Conservation (phyloP, 2,888 invertebrate species). For the Hirtodrosophila histrioides region DNA sequence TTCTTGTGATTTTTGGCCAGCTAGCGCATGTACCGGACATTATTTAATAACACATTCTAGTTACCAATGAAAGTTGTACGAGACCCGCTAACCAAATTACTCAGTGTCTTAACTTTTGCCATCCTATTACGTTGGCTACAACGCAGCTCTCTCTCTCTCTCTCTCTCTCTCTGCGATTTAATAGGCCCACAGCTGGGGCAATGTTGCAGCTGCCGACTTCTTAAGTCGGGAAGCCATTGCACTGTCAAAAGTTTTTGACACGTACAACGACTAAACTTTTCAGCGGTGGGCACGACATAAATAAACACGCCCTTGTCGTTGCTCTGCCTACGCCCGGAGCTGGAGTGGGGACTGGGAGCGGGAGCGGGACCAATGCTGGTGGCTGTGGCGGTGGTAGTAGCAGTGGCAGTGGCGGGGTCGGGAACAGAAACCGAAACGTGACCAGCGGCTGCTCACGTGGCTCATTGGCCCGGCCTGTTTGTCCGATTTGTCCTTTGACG, state of each 20-base stretch:
- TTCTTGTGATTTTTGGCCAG: conserved; percentile 31
- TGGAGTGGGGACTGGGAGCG: neutral
- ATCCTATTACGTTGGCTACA: conserved; percentile 13
- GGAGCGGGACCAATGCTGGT: too few relatives aligned
- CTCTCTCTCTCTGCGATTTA: conserved; percentile 33
- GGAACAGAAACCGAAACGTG: conserved; percentile 49
- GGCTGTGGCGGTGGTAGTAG: too few relatives aligned
- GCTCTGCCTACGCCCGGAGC: conserved; percentile 14
- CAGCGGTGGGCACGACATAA: conserved; percentile 70
- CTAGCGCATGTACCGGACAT: conserved; percentile 51
- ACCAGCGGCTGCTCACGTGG: conserved; percentile 54
- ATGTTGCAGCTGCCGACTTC: conserved; percentile 53
- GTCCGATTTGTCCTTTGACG: conserved; percentile 67
- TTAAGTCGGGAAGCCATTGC: conserved; percentile 59
- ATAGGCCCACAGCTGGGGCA: conserved; percentile 61
- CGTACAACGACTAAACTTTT: conserved; percentile 73
- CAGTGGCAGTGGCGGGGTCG: too few relatives aligned
- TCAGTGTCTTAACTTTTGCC: conserved; percentile 59
- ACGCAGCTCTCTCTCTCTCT: conserved; percentile 6
- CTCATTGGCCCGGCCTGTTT: conserved; percentile 43
- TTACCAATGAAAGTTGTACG: conserved; percentile 61
- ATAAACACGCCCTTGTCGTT: conserved; percentile 66
- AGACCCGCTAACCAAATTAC: conserved; percentile 69
- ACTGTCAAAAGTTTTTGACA: conserved; percentile 76
- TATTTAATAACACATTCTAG: conserved; percentile 69